A percentile compares a stretch with the other conserved stretches of the same genome.
phyloP scores from a whole-genome alignment of 2,797 vertebrate genomes.

The Diceros bicornis region DNA sequence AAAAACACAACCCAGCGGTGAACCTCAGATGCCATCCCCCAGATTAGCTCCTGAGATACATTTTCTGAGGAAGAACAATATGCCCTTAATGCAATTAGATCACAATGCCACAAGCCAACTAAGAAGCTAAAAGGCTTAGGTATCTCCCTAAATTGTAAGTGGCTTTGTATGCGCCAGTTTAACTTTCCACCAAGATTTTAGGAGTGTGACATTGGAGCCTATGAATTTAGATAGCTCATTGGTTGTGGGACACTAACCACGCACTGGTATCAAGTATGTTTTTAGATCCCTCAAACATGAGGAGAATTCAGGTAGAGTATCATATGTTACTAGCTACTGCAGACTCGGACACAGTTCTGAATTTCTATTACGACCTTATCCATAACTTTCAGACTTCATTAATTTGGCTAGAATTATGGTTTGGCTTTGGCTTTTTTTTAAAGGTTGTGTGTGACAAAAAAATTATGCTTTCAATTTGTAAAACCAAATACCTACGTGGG shows the following conservation, averaged over 20 bases:
- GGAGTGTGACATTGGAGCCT: conserved; percentile 90
- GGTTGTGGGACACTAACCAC: conserved; percentile 92
- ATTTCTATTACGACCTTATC: conserved; percentile 88
- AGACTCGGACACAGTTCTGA: conserved; percentile 85
- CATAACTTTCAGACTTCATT: conserved; percentile 90
- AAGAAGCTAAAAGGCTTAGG: conserved; percentile 85
- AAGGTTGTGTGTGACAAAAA: conserved; percentile 88
- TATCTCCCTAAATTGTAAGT: conserved; percentile 86
- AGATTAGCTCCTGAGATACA: conserved; percentile 76
- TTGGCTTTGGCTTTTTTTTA: conserved; percentile 86
- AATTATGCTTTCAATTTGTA: conserved; percentile 89
- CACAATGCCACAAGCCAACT: conserved; percentile 70
- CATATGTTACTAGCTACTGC: conserved; percentile 80
- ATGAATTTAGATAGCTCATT: conserved; percentile 94
- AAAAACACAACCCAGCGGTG: conserved; percentile 49
- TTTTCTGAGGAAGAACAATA: conserved; percentile 85
- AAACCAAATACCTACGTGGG: conserved; percentile 86
- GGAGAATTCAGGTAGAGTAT: conserved; percentile 88
- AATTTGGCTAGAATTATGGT: conserved; percentile 88
- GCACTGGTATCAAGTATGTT: conserved; percentile 87
- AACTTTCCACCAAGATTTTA: conserved; percentile 90
- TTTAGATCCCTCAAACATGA: conserved; percentile 88
- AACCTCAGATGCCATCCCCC: conserved; percentile 70
- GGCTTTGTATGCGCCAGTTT: conserved; percentile 86
- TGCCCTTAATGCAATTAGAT: conserved; percentile 84